Base-by-base conservation (phyloP, 2,797 vertebrate genomes). In the Sebastes iracundus region DNA sequence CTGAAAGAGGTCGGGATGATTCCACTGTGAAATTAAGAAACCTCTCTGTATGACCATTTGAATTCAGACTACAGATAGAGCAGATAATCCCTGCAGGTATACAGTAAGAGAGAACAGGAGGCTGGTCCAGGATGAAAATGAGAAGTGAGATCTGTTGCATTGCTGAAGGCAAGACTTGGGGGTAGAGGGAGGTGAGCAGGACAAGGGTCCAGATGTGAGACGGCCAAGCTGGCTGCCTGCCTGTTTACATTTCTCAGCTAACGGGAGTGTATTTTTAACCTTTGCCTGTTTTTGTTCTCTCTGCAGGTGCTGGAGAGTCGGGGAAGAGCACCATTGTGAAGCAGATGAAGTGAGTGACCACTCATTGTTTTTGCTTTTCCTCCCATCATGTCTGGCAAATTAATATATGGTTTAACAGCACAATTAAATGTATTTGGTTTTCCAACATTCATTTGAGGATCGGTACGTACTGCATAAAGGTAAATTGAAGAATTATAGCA, bases 241-340 rank as follows among this genome's bases (percentile, higher is more conserved):
- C 80, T 94, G 93, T 95, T 94, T 93, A 94, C 88, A 86, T 93
- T 91, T 88, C 65, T 77, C 79, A 59, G 62, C 86, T 85, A 85
- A 90, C 75, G 1, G 86, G 85, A 92, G 90, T 62, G 25, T 95
- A 94, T 95, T 95, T 95, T 94, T 94, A 95, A 94, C 93, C 88
- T 81, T 66, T 90, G 86, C 84, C 83, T 94, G 88, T 93, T 93
- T 95, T 93, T 94, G 87, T 94, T 94, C 91, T 86, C 75, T 89
- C 88, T 93, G 92, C 95, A 97, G 96, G 96, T 95, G 96, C 96
- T 87, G 96, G 96, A 52, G 96, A 97, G 93, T 97, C 96, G 2
- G 96, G 96, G 82, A 97, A 97, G 94, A 97, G 96, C 92, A 97
- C 96, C 93, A 96, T 97, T 92, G 96, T 97, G 88, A 97, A 97